These are phyloP conservation scores for Salvelinus namaycush DNA, from an alignment of 2,113 vertebrate genomes.

Conservation along the genomic window DNA sequence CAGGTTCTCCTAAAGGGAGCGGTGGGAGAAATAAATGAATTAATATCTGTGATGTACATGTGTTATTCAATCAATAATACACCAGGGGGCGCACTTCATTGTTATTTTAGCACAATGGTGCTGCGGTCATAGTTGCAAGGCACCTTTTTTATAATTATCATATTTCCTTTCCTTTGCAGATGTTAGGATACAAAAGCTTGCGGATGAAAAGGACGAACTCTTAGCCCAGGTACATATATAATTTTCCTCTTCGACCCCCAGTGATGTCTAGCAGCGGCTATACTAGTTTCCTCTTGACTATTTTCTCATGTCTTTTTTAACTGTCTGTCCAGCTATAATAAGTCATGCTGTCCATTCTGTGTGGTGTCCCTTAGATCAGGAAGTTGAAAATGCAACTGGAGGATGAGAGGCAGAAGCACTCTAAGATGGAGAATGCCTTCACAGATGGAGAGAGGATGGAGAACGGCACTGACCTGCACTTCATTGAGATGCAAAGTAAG, in stretches of 20 bases:
- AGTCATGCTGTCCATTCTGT: constrained; percentile 4
- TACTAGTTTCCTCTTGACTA: too few relatives aligned
- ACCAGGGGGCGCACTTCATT: not conserved
- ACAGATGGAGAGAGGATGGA: constrained; percentile 83
- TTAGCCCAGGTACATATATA: constrained; percentile 80
- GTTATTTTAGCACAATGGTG: not conserved
- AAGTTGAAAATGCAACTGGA: constrained; percentile 93
- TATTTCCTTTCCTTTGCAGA: constrained; percentile 71
- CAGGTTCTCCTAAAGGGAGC: not conserved
- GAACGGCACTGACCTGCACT: constrained; percentile 92
- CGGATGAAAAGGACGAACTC: constrained; percentile 94
- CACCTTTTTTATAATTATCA: not conserved
- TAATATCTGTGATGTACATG: not conserved
- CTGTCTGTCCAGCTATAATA: not conserved
- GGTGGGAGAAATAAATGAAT: not conserved
- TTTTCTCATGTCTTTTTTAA: too few relatives aligned
- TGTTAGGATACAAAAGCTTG: constrained; percentile 94
- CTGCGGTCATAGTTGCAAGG: not conserved
- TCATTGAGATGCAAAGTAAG: constrained; percentile 97
- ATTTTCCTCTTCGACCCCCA: not conserved
- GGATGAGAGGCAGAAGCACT: constrained; percentile 89
- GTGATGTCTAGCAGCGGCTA: not conserved
- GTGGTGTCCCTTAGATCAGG: constrained; percentile 79
- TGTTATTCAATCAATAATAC: too few relatives aligned
- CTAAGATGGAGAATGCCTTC: constrained; percentile 76